Conservation (phyloP, 2,113 vertebrate genomes). For the Lophius piscatorius region DNA sequence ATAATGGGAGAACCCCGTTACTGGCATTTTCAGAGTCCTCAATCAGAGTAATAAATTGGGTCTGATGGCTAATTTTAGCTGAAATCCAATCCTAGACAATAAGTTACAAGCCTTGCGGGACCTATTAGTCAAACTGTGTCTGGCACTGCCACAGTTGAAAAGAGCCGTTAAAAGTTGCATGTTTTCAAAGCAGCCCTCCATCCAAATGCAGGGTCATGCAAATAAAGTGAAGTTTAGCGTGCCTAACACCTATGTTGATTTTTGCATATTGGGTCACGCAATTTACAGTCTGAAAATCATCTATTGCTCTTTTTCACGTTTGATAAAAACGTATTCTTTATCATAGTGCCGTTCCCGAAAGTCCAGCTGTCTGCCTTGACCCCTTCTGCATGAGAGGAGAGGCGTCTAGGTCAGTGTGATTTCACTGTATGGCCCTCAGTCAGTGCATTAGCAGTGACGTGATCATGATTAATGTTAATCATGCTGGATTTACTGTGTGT, state of each 20-base stretch:
- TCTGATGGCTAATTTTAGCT: slow-evolving; percentile 81
- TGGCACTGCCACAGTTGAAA: slow-evolving; percentile 74
- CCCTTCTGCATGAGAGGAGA: slow-evolving; percentile 27
- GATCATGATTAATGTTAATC: slow-evolving; percentile 78
- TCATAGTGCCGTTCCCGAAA: slow-evolving; percentile 14
- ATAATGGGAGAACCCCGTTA: slow-evolving; percentile 54
- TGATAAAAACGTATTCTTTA: slow-evolving; percentile 30
- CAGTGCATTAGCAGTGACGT: slow-evolving; percentile 69
- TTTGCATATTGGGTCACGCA: slow-evolving; percentile 29
- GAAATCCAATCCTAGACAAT: slow-evolving; percentile 79
- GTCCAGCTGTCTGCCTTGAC: slow-evolving; percentile 10
- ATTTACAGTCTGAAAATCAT: slow-evolving; percentile 7
- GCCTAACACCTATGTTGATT: slow-evolving; percentile 48
- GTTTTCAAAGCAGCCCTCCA: slow-evolving; percentile 54
- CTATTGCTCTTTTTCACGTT: slow-evolving; percentile 10
- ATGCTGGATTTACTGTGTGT: slow-evolving; percentile 75
- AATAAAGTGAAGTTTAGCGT: slow-evolving; percentile 56
- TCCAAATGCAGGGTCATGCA: slow-evolving; percentile 44
- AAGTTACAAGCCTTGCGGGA: slow-evolving; percentile 78
- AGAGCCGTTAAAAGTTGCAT: slow-evolving; percentile 57
- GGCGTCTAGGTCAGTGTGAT: slow-evolving; percentile 44
- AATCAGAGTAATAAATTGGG: slow-evolving; percentile 78
- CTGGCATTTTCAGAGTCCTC: slow-evolving; percentile 71
- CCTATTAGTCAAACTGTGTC: slow-evolving; percentile 74
- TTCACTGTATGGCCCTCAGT: slow-evolving; percentile 58